These are phyloP conservation scores for Raja brachyura DNA, from an alignment of 2,113 vertebrate species.

Conservation along the genomic window DNA sequence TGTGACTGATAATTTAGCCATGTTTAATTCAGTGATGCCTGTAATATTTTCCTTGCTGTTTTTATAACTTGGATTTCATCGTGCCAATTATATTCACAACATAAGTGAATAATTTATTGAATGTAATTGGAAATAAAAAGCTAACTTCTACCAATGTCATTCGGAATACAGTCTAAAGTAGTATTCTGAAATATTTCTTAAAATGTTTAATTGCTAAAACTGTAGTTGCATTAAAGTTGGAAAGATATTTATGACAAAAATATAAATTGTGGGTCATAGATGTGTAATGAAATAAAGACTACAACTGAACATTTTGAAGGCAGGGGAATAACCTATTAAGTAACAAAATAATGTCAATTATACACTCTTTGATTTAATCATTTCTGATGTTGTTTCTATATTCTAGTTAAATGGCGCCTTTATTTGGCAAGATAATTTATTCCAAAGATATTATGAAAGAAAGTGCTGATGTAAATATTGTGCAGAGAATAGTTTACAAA, in stretches of 20 bases:
- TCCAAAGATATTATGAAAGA: slow-evolving; percentile 11
- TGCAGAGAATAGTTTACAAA: not conserved
- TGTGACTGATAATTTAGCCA: not conserved
- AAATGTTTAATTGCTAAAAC: not conserved
- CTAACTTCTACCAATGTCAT: not conserved
- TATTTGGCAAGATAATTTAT: not conserved
- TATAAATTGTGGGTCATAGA: not conserved
- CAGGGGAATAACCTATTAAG: not conserved
- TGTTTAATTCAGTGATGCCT: slow-evolving; percentile 32
- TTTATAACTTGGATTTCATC: not conserved
- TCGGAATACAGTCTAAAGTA: not conserved
- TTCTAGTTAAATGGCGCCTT: not conserved
- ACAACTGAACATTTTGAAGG: not conserved
- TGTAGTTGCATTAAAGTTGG: not conserved
- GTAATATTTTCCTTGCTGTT: not conserved
- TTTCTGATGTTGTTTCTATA: not conserved
- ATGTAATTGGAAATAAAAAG: slow-evolving; percentile 16
- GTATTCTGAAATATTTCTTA: not conserved
- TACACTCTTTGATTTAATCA: not conserved
- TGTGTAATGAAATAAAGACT: not conserved
- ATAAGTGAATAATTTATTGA: not conserved
- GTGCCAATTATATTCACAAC: slow-evolving; percentile 31
- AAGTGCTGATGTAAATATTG: not conserved
- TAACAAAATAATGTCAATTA: not conserved
- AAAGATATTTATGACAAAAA: not conserved